phyloP scores from a whole-genome alignment of 2,113 vertebrate species.

The Lepidothrix coronata region DNA sequence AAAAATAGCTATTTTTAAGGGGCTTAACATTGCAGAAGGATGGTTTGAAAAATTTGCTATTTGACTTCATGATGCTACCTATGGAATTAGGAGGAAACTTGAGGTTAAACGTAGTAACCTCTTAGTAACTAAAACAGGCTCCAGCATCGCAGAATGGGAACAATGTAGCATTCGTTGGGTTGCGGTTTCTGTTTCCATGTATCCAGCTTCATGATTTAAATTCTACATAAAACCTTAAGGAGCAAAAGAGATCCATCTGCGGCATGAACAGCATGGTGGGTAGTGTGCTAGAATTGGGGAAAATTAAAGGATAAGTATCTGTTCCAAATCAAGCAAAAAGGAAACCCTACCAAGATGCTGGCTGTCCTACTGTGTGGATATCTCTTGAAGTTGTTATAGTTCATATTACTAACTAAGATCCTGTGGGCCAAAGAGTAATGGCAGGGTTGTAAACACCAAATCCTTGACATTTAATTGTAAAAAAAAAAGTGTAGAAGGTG shows the following conservation, averaged over 20 bases:
- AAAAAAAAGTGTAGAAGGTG: not conserved
- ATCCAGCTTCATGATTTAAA: not conserved
- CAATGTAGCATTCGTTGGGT: not conserved
- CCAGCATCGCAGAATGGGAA: not conserved
- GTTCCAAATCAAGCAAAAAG: slow-evolving; percentile 23
- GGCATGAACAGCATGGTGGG: not conserved
- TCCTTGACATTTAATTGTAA: not conserved
- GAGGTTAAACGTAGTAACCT: not conserved
- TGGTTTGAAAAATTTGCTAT: not conserved
- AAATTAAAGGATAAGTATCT: not conserved
- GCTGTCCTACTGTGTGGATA: not conserved
- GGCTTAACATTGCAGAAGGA: not conserved
- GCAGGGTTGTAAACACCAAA: not conserved
- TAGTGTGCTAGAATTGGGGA: not conserved
- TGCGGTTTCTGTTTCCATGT: not conserved
- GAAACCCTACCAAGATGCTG: not conserved
- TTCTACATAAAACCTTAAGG: not conserved
- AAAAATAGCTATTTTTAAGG: not conserved
- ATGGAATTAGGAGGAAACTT: not conserved
- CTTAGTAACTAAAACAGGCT: not conserved
- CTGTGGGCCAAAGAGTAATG: not conserved
- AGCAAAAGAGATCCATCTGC: not conserved
- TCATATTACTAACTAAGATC: not conserved
- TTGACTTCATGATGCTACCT: not conserved
- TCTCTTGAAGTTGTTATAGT: not conserved